These are phyloP conservation scores for Chloroceryle inda DNA, from an alignment of 2,797 vertebrate genomes.

Conservation along the genomic window DNA sequence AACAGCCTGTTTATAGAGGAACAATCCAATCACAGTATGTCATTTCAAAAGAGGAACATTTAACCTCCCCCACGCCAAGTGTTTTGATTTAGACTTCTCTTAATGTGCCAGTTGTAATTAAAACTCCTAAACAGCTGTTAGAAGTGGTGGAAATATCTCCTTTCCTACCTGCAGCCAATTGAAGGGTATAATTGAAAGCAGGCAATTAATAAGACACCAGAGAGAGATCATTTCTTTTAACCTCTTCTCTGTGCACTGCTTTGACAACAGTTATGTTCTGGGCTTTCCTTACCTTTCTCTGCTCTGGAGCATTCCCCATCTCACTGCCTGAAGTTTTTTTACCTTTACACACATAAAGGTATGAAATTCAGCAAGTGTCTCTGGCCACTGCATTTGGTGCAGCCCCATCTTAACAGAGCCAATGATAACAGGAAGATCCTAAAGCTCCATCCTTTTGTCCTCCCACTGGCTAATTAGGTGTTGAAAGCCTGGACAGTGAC, in stretches of 20 bases:
- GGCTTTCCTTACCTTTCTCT: background rate
- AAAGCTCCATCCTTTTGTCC: background rate
- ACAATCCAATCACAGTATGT: background rate
- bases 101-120: slow-evolving; percentile 15
- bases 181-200: background rate
- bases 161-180: background rate
- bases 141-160: background rate
- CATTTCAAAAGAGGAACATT: background rate
- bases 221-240: background rate
- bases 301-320: background rate
- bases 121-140: background rate
- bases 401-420: background rate
- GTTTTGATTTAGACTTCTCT: slow-evolving; percentile 29
- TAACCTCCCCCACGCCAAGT: background rate
- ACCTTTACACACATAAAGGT: background rate
- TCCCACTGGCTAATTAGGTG: background rate
- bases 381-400: background rate
- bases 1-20: background rate
- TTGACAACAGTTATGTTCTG: background rate
- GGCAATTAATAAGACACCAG: background rate
- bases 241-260: background rate
- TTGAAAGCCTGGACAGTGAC: background rate
- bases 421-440: background rate
- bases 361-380: accelerated
- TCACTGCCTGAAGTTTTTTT: background rate